Conservation (phyloP, 2,113 vertebrate genomes). For the Gracilinanus agilis region DNA sequence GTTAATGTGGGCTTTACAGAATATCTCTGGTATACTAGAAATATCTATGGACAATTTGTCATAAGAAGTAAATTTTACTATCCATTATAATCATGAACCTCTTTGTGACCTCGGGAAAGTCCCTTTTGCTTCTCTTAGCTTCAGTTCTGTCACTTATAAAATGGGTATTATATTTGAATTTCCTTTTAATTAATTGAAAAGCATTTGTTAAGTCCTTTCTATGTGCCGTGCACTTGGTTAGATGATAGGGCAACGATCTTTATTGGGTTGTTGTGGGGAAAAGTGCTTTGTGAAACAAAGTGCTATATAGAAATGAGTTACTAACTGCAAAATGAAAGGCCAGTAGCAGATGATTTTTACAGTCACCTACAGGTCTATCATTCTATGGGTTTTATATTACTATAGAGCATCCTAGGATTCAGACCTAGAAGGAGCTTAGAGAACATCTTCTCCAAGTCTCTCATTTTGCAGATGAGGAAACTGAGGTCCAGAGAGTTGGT, state of each 20-base stretch:
- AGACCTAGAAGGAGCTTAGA: background rate
- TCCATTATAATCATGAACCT: background rate
- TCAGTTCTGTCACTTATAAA: background rate
- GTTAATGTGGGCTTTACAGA: background rate
- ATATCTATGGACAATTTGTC: background rate
- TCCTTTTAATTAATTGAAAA: background rate
- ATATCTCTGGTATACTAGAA: background rate
- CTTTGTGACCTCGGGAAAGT: background rate
- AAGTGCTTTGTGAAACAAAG: background rate
- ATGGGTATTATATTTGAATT: background rate
- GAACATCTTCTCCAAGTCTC: background rate
- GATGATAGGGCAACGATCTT: background rate
- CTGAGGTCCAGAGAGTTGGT: background rate
- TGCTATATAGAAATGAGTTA: background rate
- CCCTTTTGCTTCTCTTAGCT: background rate
- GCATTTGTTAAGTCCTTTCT: background rate
- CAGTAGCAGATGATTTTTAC: background rate
- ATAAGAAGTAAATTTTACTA: background rate
- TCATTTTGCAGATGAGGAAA: background rate
- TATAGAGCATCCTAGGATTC: background rate
- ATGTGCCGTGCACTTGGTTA: background rate
- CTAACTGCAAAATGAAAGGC: background rate
- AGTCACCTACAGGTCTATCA: background rate
- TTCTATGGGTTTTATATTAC: background rate
- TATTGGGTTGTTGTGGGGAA: background rate